phyloP scores from a whole-genome alignment of 2,888 invertebrate genomes.

The Petrolisthes cinctipes region DNA sequence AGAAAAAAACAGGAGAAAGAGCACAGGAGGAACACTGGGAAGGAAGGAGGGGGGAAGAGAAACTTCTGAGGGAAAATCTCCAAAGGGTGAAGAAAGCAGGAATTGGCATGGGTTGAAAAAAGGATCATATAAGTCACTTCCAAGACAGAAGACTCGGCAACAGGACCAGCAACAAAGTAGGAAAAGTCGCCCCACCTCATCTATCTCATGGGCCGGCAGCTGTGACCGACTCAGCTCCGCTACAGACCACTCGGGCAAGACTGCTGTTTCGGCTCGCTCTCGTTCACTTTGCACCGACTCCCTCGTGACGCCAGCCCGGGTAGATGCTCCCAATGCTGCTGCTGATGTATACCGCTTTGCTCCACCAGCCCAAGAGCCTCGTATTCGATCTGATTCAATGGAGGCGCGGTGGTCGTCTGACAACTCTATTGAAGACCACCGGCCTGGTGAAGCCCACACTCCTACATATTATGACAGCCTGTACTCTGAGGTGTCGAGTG shows the following conservation, averaged over 20 bases:
- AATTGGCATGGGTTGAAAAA: conserved; percentile 25
- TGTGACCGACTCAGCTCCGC: conserved; percentile 49
- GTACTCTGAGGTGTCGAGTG: conserved; percentile 53
- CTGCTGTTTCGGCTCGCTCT: conserved; percentile 49
- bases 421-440: conserved; percentile 52
- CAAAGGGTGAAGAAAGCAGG: conserved; percentile 34
- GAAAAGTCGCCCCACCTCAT: conserved; percentile 47
- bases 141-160: conserved; percentile 41
- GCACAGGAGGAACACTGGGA: conserved; percentile 13
- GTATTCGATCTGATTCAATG: conserved; percentile 50
- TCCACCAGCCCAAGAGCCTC: conserved; percentile 42
- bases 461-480: conserved; percentile 52
- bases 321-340: conserved; percentile 28
- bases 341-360: conserved; percentile 55
- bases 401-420: conserved; percentile 60
- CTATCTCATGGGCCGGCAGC: conserved; percentile 54
- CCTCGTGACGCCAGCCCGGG: conserved; percentile 49
- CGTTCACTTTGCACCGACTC: conserved; percentile 57
- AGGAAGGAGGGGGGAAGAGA: conserved; percentile 41
- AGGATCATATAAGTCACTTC: conserved; percentile 31
- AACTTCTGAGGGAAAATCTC: not conserved
- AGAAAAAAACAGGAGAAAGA: conserved; percentile 43
- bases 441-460: conserved; percentile 29
- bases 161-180: conserved; percentile 40
- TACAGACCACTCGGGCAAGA: conserved; percentile 53